Conservation (phyloP, 2,888 invertebrate species). For the Polietes domitor region DNA sequence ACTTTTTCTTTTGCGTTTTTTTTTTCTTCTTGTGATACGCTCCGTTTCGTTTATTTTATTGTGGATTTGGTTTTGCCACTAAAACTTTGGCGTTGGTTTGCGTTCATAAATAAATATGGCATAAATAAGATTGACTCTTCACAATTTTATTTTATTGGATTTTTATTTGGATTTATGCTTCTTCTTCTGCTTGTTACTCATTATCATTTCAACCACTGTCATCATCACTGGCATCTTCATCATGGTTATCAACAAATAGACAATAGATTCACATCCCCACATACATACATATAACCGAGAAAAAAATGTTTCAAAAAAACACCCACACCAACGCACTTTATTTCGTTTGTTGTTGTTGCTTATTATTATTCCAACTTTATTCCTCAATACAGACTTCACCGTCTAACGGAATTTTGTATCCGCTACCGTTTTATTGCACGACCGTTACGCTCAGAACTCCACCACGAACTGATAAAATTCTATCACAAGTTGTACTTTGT, state of each 20-base stretch:
- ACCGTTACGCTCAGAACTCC: constrained; percentile 76
- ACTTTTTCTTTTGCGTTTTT: constrained; percentile 29
- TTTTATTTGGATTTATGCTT: constrained; percentile 9
- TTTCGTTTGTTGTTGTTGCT: constrained; percentile 23
- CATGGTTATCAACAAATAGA: constrained; percentile 16
- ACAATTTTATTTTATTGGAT: constrained; percentile 12
- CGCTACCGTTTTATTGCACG: constrained; percentile 61
- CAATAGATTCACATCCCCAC: constrained; percentile 10
- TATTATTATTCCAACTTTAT: constrained; percentile 25
- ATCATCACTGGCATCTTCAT: neutral
- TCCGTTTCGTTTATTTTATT: constrained; percentile 22
- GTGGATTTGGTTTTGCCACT: constrained; percentile 18
- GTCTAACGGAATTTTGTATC: constrained; percentile 13
- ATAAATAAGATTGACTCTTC: neutral
- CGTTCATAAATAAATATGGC: neutral
- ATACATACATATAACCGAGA: neutral
- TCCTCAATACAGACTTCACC: neutral
- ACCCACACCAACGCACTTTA: constrained; percentile 62
- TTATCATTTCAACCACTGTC: neutral
- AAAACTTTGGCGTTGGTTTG: neutral
- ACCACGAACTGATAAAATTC: constrained; percentile 73
- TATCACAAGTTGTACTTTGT: constrained; percentile 58
- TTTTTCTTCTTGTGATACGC: neutral
- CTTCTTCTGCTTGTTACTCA: neutral
- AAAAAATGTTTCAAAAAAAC: constrained; percentile 1